Conservation (phyloP, 2,888 invertebrate genomes). For the Tetranychus truncatus region DNA sequence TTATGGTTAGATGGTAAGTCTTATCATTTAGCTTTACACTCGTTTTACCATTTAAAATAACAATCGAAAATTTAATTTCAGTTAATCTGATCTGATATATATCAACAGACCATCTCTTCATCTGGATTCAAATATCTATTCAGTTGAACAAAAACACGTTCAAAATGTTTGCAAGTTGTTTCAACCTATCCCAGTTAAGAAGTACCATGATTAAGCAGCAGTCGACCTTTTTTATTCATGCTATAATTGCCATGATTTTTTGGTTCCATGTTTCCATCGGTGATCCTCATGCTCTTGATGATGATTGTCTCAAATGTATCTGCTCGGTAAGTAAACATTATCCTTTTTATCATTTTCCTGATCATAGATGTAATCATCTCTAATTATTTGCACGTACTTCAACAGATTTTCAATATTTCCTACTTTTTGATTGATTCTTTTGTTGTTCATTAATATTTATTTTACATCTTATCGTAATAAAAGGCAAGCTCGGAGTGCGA, state of each 20-base stretch:
- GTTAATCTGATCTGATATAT: no score
- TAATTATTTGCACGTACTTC: background rate
- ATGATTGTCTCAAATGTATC: conserved; percentile 21
- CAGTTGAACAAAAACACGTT: no score
- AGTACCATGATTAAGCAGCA: background rate
- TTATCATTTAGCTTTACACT: no score
- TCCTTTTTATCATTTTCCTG: background rate
- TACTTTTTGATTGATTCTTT: background rate
- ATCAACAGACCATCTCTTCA: no score
- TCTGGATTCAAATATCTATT: no score
- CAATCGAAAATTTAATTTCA: no score
- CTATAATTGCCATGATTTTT: background rate
- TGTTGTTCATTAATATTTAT: conserved; percentile 8
- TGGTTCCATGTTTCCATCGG: background rate
- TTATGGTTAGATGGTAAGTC: no score
- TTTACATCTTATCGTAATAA: background rate
- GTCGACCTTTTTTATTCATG: background rate
- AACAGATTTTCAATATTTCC: background rate
- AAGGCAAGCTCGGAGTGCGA: conserved; percentile 21
- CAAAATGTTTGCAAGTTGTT: no score
- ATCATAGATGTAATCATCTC: background rate
- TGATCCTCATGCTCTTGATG: conserved; percentile 9
- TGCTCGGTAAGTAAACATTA: conserved; percentile 17
- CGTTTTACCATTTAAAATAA: no score
- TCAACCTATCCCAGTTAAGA: no score